Evolutionary conservation across 2,888 invertebrate genomes (phyloP).

Genomic region (Sturmia bella): DNA sequence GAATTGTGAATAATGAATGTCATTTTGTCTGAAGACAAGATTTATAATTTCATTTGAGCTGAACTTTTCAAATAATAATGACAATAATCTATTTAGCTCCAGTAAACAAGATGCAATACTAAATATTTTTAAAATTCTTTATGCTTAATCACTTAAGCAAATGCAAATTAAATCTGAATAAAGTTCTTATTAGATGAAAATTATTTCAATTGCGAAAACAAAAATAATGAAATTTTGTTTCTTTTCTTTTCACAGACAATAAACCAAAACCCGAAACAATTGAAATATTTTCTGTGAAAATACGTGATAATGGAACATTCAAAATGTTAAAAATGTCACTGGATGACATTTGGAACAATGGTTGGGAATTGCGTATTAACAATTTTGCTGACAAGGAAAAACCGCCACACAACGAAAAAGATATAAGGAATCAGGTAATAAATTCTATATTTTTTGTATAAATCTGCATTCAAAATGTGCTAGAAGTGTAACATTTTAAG

Average conservation of each 20-base stretch:
- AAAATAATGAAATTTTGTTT: background rate
- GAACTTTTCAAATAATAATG: too few species aligned
- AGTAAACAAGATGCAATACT: too few species aligned
- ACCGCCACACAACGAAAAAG: slow-evolving; percentile 86
- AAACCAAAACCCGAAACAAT: slow-evolving; percentile 88
- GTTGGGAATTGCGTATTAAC: slow-evolving; percentile 87
- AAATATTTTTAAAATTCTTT: too few species aligned
- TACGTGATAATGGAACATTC: slow-evolving; percentile 82
- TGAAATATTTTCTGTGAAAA: slow-evolving; percentile 85
- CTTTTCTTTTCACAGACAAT: slow-evolving; percentile 84
- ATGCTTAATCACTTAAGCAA: too few species aligned
- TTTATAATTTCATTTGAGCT: too few species aligned
- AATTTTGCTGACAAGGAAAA: slow-evolving; percentile 88
- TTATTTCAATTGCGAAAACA: too few species aligned
- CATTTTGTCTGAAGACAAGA: too few species aligned
- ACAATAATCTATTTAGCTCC: too few species aligned
- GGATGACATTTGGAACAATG: slow-evolving; percentile 87
- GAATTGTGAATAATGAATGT: too few species aligned
- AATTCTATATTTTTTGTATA: background rate
- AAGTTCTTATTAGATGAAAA: too few species aligned
- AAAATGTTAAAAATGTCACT: slow-evolving; percentile 85
- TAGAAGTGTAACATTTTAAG: too few species aligned
- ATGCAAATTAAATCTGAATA: background rate
- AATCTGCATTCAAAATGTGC: background rate
- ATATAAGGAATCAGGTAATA: slow-evolving; percentile 86